Base-by-base conservation (phyloP, 2,888 invertebrate species). In the Pantelozetes paolii region DNA sequence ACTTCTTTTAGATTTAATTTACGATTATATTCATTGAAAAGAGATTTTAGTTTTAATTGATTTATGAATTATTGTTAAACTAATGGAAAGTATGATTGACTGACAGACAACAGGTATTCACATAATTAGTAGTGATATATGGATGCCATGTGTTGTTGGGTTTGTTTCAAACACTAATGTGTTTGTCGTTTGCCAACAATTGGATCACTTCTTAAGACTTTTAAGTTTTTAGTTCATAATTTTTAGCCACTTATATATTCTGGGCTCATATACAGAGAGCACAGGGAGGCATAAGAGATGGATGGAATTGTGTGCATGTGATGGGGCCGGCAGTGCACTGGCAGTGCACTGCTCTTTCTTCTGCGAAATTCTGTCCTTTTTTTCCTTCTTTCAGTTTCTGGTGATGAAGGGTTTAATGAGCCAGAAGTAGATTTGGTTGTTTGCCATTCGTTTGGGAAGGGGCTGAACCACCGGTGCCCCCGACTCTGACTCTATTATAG, bases 351-450 rank as follows among this genome's bases (percentile, higher is more conserved):
- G 62, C 42, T 67, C 67, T 67, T 26, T 67, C 67, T 20, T 62
- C 3, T 36, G 30, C 20, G 32, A 62, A 62, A 62, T 32, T 62
- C 62, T 32, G 62, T 62, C 62, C 42, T 42, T 32, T 67, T 32
- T 36, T 11, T 42, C 42, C 67, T 67, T 67, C 20, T 67, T 36
- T 23, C 40, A 67, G 40, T 62, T n/a, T 40, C 67, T 67, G 67
- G 67, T 23, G 67, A 67, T 67, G 67, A 67, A 67, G 67, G 67
- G 67, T 67, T 67, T 67, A 67, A 67, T 67, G 67, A 67, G 40
- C 67, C 67, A 42, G 20, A 67, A 40, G 67, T 67, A 36, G 67
- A 36, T 40, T 67, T 40, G 67, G 67, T 67, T 32, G 59, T 67
- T 67, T 67, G 67, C 67, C 67, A 67, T 67, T 67, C 32, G 59